Conservation (phyloP, 2,888 invertebrate genomes). For the Iselma pallidipennis region DNA sequence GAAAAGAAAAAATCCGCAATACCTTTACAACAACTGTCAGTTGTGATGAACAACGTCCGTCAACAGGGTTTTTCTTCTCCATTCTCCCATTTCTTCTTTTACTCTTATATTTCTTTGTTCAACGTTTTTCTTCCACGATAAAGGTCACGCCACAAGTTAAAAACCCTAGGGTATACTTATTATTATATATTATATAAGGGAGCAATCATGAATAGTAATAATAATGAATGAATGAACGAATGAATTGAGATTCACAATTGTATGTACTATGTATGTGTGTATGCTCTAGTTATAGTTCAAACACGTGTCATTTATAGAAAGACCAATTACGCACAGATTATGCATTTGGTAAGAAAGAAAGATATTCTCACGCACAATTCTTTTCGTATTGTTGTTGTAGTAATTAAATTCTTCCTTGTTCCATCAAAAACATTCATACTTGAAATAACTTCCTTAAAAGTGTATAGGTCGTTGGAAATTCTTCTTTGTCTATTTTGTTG, state of each 20-base stretch:
- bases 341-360: neutral
- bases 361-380: neutral
- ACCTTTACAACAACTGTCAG: constrained; percentile 25
- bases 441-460: constrained; percentile 14
- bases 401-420: neutral
- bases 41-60: constrained; percentile 29
- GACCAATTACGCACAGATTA: neutral
- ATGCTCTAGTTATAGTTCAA: neutral
- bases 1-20: constrained; percentile 7
- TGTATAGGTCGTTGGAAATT: constrained; percentile 14
- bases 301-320: constrained; percentile 1
- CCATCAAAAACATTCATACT: neutral
- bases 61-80: constrained; percentile 11
- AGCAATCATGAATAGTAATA: constrained; percentile 39
- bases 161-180: constrained; percentile 34
- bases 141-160: constrained; percentile 48
- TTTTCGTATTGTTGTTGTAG: neutral
- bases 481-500: constrained; percentile 12
- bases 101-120: neutral
- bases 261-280: too few relatives aligned
- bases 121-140: constrained; percentile 20
- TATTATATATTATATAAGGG: constrained; percentile 7
- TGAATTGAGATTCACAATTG: neutral
- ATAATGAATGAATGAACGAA: constrained; percentile 21
- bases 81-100: neutral